These are phyloP conservation scores for Gopherus flavomarginatus DNA, from an alignment of 2,113 vertebrate genomes.

Conservation along the genomic window DNA sequence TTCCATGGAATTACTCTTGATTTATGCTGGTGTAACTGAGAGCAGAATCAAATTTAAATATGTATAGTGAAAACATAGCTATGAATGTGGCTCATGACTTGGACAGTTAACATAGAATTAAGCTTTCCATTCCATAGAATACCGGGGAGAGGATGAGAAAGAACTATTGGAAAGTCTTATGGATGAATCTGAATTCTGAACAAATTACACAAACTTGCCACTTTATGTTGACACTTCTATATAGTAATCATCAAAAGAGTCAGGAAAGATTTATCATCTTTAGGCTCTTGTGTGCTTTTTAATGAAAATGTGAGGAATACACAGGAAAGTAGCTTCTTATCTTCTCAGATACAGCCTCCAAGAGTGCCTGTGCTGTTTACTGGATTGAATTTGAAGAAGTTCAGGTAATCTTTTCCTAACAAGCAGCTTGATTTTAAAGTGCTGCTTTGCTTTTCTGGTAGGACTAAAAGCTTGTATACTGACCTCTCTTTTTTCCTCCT, in stretches of 20 bases:
- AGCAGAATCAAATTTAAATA: constrained; percentile 3
- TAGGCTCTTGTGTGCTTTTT: constrained; percentile 60
- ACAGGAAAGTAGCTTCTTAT: constrained; percentile 73
- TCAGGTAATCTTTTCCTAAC: constrained; percentile 72
- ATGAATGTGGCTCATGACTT: background rate
- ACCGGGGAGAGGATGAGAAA: background rate
- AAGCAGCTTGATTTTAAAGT: constrained; percentile 56
- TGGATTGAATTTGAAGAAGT: constrained; percentile 71
- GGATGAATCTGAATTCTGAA: background rate
- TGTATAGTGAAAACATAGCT: background rate
- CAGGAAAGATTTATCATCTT: constrained; percentile 34
- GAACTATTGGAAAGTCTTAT: constrained; percentile 7
- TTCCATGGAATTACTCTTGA: background rate
- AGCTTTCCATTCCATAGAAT: constrained; percentile 27
- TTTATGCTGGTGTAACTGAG: constrained; percentile 6
- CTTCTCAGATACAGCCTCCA: constrained; percentile 66
- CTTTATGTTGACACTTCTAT: background rate
- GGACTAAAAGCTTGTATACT: constrained; percentile 65
- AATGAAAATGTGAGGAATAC: constrained; percentile 56
- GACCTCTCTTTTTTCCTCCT: constrained; percentile 46
- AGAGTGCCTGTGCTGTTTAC: constrained; percentile 60
- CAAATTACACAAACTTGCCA: background rate
- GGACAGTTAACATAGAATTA: background rate
- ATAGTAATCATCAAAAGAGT: constrained; percentile 20
- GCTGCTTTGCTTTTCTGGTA: constrained; percentile 58